Conservation (phyloP, 2,113 vertebrate genomes). For the Thymallus thymallus region DNA sequence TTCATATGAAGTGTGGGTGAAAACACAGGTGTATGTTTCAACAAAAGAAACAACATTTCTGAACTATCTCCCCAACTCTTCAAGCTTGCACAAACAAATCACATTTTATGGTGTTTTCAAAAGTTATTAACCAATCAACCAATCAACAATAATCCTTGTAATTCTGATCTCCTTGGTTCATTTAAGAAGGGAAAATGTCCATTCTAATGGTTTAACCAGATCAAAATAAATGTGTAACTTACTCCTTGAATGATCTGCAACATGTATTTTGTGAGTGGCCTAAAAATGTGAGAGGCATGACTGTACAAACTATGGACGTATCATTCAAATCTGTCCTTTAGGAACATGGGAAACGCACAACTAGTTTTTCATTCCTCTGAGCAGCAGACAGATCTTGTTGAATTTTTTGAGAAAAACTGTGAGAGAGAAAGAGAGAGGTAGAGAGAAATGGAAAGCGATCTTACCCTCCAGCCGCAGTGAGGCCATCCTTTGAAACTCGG, state of each 20-base stretch:
- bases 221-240: constrained; percentile 21
- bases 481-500: constrained; percentile 84
- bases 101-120: constrained; percentile 53
- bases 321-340: background rate
- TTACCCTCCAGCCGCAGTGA: constrained; percentile 84
- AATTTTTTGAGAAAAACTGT: background rate
- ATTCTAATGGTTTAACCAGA: constrained; percentile 8
- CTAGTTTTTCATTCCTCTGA: background rate
- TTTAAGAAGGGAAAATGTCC: constrained; percentile 67
- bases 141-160: constrained; percentile 38
- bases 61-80: constrained; percentile 46
- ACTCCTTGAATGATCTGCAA: background rate
- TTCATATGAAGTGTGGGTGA: background rate
- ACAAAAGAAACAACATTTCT: background rate
- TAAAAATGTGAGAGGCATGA: background rate
- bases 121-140: constrained; percentile 59
- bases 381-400: background rate
- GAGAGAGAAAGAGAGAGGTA: constrained; percentile 8
- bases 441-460: constrained; percentile 54
- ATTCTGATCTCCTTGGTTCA: constrained; percentile 60
- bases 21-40: background rate
- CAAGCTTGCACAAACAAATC: constrained; percentile 41
- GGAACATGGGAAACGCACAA: background rate
- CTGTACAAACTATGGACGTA: background rate
- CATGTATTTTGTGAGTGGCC: constrained; percentile 18